Percentiles rank a stretch among this genome's conserved stretches.
These are phyloP conservation scores for Contarinia nasturtii DNA, from an alignment of 1,140 invertebrate species.

Conservation along the genomic window DNA sequence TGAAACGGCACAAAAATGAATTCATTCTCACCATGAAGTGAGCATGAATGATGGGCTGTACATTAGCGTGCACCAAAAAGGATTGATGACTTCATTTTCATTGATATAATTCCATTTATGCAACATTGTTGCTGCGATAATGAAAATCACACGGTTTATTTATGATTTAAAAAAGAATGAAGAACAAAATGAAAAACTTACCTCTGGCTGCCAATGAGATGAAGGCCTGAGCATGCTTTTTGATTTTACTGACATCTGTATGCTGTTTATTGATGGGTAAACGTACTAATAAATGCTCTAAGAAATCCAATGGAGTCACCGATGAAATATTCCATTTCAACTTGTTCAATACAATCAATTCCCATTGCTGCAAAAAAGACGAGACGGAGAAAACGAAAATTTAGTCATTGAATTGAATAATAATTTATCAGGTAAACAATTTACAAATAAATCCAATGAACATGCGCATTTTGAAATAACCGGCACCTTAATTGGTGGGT, in stretches of 20 bases:
- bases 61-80: no score
- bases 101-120: no score
- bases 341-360: constrained; percentile 47
- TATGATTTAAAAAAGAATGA: no score
- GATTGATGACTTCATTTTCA: no score
- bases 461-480: no score
- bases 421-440: background rate
- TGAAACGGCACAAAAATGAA: no score
- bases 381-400: background rate
- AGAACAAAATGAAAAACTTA: constrained; percentile 26
- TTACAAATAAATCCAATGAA: background rate
- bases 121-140: no score
- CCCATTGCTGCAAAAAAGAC: constrained; percentile 48
- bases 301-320: constrained; percentile 54
- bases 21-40: no score
- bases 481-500: no score
- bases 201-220: constrained; percentile 54
- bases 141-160: no score
- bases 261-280: constrained; percentile 14
- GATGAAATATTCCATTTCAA: constrained; percentile 64
- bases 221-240: constrained; percentile 48
- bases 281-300: constrained; percentile 31
- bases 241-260: constrained; percentile 33
- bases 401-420: background rate
- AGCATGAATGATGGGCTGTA: no score